A percentile compares a stretch with the other conserved stretches of the same genome.
Conservation (phyloP, 2,888 invertebrate genomes). For the Parelbella ahira region DNA sequence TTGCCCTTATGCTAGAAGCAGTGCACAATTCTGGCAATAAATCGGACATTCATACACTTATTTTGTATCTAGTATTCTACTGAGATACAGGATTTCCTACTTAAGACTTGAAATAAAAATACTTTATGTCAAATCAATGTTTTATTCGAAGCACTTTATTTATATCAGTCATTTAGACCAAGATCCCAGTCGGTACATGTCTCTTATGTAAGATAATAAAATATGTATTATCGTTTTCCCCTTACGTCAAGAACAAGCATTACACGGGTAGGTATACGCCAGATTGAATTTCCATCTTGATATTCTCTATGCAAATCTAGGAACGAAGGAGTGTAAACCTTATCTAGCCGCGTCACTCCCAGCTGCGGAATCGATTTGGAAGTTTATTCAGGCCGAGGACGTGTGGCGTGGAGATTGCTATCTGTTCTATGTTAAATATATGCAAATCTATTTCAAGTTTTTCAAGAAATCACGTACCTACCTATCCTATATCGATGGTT, state of each 20-base stretch:
- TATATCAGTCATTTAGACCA: no score
- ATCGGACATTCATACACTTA: no score
- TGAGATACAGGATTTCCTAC: no score
- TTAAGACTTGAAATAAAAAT: no score
- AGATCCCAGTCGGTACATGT: no score
- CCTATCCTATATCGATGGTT: no score
- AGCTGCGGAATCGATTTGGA: conserved; percentile 77
- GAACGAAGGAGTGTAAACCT: conserved; percentile 50
- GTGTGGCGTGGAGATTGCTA: conserved; percentile 63
- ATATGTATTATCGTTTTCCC: neutral
- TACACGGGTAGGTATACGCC: conserved; percentile 26
- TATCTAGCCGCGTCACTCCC: conserved; percentile 72
- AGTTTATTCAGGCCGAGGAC: conserved; percentile 77
- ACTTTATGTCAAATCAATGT: no score
- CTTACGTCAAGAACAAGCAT: conserved; percentile 13
- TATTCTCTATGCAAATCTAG: conserved; percentile 74
- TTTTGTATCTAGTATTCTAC: no score
- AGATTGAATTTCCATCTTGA: conserved; percentile 44
- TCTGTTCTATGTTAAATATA: conserved; percentile 49
- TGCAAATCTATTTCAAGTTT: conserved; percentile 9
- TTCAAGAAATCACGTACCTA: neutral
- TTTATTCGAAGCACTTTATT: no score
- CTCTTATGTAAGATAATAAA: no score
- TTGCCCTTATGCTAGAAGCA: no score
- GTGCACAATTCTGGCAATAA: conserved; percentile 5